Evolutionary conservation across 2,888 invertebrate species (phyloP), one percentile per base, ranked within the genome.

Genomic region (Trichopoda pennipes): DNA sequence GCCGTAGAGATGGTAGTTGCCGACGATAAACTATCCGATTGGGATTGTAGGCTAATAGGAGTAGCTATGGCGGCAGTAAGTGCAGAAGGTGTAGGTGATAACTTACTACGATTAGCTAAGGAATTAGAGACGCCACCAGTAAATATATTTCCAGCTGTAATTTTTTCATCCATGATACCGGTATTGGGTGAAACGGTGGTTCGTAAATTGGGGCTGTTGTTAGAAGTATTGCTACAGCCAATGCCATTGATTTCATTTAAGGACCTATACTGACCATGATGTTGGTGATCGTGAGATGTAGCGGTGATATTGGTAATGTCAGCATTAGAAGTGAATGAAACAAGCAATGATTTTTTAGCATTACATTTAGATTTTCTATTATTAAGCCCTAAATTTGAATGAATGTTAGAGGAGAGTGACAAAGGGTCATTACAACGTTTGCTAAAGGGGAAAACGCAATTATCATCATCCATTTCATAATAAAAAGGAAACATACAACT

Each of bases 81-180:
- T 73, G 35, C 7, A 38, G 38, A 92, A n/a, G 93, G 93, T 84
- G 93, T 93, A 79, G 93, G 93, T 63, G 92, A 92, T 76, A 91
- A 90, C 90, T 93, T 93, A 47, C 86, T 51, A 85, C 90, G 88
- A 78, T 93, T 93, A 12, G 55, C 23, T 17, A 80, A 84, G 49
- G 77, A 80, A 42, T 35, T 68, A 75, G 72, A 12, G 38, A 10
- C 8, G 6, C 55, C 73, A 86, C 89, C 64, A 28, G 60, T 60
- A 56, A 83, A 84, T 8, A 64, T 74, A 53, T 68, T 92, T 58
- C 49, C 61, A 2, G 68, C 23, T 17, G 44, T 47, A 58, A 16
- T 23, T 23, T 53, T 58, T 51, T 84, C 81, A 28, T 75, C 79
- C n/a, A 58, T 42, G 9, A 80, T 76, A 9, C 66, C 80, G 86